Conservation (phyloP, 64 coral and sea anemone species). For the Actinia equina region DNA sequence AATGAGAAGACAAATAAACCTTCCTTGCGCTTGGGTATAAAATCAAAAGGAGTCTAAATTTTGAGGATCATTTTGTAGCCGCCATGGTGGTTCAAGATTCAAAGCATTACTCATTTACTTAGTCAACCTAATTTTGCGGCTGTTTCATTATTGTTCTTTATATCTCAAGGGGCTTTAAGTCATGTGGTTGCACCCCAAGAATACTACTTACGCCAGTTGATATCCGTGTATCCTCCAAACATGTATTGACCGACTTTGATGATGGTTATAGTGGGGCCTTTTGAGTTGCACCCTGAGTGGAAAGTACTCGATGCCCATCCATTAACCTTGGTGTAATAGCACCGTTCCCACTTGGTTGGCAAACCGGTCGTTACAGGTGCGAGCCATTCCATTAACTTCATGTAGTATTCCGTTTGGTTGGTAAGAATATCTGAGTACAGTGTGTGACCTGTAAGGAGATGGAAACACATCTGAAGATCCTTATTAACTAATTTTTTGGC, state of each 20-base stretch:
- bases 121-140: no score
- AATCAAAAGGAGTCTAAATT: no score
- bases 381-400: conserved; percentile 61
- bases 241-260: conserved; percentile 64
- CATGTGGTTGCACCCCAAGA: no score
- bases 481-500: no score
- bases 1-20: no score
- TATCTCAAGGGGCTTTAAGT: no score
- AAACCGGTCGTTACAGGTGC: conserved; percentile 34
- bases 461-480: not conserved
- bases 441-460: conserved; percentile 28
- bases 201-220: conserved; percentile 77
- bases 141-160: no score
- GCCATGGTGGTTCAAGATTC: no score
- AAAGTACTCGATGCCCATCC: conserved; percentile 76
- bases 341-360: conserved; percentile 67
- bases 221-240: conserved; percentile 79
- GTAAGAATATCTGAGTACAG: conserved; percentile 54
- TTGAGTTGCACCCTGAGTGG: conserved; percentile 54
- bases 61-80: no score
- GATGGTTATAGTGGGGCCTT: conserved; percentile 57
- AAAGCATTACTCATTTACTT: no score
- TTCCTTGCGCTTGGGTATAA: no score
- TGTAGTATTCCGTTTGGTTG: conserved; percentile 68
- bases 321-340: conserved; percentile 49